Conservation (phyloP, 2,888 invertebrate species). For the Gasteruption jaculator region DNA sequence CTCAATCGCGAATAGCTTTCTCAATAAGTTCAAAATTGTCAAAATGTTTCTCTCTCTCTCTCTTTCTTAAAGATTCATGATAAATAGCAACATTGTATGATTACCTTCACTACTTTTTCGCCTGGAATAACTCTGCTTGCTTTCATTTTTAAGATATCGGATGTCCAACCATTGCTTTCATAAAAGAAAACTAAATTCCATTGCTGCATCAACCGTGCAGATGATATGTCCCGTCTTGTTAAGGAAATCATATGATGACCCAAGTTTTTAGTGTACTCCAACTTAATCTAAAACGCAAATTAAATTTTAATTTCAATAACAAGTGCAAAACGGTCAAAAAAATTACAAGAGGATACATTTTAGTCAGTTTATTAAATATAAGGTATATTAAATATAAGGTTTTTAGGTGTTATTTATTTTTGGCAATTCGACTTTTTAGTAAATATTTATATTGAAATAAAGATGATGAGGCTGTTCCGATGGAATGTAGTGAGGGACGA, state of each 20-base stretch:
- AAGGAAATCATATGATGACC: slow-evolving; percentile 36
- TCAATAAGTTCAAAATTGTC: too few species aligned
- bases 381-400: too few species aligned
- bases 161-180: slow-evolving; percentile 38
- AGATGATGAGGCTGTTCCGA: too few species aligned
- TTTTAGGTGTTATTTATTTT: too few species aligned
- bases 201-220: slow-evolving; percentile 34
- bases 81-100: background rate
- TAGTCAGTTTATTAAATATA: background rate
- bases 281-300: slow-evolving; percentile 29
- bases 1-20: too few species aligned
- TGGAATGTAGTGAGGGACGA: too few species aligned
- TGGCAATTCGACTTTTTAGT: too few species aligned
- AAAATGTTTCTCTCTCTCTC: background rate
- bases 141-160: slow-evolving; percentile 41
- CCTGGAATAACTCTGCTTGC: slow-evolving; percentile 36
- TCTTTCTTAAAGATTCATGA: too few species aligned
- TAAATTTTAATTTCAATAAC: slow-evolving; percentile 11
- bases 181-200: slow-evolving; percentile 42
- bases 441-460: too few species aligned
- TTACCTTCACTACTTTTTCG: slow-evolving; percentile 40
- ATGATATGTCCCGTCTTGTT: slow-evolving; percentile 34
- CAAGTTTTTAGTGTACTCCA: slow-evolving; percentile 32
- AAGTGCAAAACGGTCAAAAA: too few species aligned
- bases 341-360: background rate